Evolutionary conservation across 2,797 vertebrate species (phyloP).

Genomic region (Mionectes olivaceus): DNA sequence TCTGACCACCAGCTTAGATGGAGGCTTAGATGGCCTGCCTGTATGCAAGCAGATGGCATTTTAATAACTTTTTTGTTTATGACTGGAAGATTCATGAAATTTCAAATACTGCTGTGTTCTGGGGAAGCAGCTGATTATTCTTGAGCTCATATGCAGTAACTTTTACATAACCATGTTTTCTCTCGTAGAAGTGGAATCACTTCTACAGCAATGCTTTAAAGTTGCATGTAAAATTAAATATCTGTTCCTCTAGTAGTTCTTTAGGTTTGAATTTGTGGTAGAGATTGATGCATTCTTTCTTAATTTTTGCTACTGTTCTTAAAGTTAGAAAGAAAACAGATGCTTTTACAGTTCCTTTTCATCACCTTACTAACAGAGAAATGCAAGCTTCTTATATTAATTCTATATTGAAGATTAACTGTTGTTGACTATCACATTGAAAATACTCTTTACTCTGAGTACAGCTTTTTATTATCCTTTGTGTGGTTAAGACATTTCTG

Average conservation of each 20-base stretch:
- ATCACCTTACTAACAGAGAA: neutral
- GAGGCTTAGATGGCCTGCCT: neutral
- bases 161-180: neutral
- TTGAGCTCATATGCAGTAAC: neutral
- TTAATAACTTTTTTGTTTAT: neutral
- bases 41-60: neutral
- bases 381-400: neutral
- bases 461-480: neutral
- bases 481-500: neutral
- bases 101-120: neutral
- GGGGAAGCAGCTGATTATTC: neutral
- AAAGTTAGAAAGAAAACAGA: neutral
- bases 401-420: neutral
- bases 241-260: neutral
- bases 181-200: neutral
- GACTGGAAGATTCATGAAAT: neutral
- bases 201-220: neutral
- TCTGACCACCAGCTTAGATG: neutral
- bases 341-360: neutral
- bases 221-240: neutral
- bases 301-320: neutral
- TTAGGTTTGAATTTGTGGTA: neutral
- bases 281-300: neutral
- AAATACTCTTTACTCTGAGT: neutral
- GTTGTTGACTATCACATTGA: neutral